Percentiles rank a stretch among this genome's conserved stretches.
phyloP scores from a whole-genome alignment of 2,888 invertebrate genomes.

The Erebia ligea region DNA sequence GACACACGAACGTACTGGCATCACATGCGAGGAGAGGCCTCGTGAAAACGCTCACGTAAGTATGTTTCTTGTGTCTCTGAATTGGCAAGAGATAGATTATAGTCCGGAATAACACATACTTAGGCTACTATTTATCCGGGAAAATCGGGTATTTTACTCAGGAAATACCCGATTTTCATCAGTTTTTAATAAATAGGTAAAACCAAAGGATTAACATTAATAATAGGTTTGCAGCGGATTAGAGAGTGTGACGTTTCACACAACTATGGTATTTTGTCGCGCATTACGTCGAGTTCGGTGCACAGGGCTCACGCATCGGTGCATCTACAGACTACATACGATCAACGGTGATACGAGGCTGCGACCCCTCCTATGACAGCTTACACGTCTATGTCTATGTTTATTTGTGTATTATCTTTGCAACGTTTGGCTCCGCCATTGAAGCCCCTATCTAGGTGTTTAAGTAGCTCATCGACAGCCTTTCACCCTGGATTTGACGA shows the following conservation, averaged over 20 bases:
- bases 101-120: too few relatives aligned
- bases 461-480: not conserved
- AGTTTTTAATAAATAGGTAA: constrained; percentile 9
- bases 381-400: constrained; percentile 4
- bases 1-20: too few relatives aligned
- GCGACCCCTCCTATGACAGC: constrained; percentile 37
- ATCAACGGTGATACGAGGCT: constrained; percentile 9
- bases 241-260: constrained; percentile 66
- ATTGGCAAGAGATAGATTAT: too few relatives aligned
- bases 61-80: too few relatives aligned
- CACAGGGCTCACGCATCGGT: constrained; percentile 57
- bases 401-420: not conserved
- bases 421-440: not conserved
- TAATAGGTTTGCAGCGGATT: constrained; percentile 40
- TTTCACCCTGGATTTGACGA: not conserved
- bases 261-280: constrained; percentile 68
- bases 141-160: too few relatives aligned
- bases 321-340: constrained; percentile 49
- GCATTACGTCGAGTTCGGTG: constrained; percentile 60
- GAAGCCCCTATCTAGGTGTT: not conserved
- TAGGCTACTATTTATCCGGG: too few relatives aligned
- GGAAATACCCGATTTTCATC: too few relatives aligned
- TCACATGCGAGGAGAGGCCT: too few relatives aligned
- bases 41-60: too few relatives aligned
- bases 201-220: constrained; percentile 31